A percentile compares a stretch with the other conserved stretches of the same genome.
Conservation (phyloP, 2,888 invertebrate species). For the Phorcus lineatus region DNA sequence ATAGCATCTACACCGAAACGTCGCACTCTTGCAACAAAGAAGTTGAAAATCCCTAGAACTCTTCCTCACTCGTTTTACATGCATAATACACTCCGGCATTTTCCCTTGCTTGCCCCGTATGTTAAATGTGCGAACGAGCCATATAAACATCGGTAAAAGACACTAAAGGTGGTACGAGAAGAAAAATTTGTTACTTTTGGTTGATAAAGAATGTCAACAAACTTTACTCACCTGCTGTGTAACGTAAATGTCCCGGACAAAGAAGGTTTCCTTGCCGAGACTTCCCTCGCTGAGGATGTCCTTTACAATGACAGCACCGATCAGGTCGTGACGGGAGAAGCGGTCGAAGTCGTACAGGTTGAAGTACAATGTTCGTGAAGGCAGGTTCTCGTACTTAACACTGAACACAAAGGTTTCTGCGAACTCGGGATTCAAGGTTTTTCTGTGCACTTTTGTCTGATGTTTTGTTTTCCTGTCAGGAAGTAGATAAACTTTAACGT, state of each 20-base stretch:
- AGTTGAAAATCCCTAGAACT: no score
- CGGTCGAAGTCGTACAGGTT: constrained; percentile 92
- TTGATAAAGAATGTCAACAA: not conserved
- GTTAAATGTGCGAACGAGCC: no score
- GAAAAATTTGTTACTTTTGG: no score
- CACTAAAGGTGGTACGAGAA: no score
- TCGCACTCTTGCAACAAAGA: no score
- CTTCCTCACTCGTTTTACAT: no score
- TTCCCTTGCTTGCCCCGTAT: no score
- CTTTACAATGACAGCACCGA: constrained; percentile 88
- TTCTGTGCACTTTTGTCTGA: constrained; percentile 87
- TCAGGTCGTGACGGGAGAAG: constrained; percentile 90
- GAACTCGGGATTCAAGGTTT: constrained; percentile 88
- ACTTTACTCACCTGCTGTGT: constrained; percentile 66
- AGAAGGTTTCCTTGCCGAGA: constrained; percentile 87
- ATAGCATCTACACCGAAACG: no score
- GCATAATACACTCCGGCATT: no score
- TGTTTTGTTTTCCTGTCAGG: constrained; percentile 91
- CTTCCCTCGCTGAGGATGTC: constrained; percentile 87
- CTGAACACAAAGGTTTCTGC: constrained; percentile 90
- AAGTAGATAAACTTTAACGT: constrained; percentile 88
- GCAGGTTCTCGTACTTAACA: constrained; percentile 85
- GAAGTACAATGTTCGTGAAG: constrained; percentile 87
- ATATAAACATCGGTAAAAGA: no score
- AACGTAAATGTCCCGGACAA: constrained; percentile 89